A percentile compares a stretch with the other conserved stretches of the same genome.
These are phyloP conservation scores for Drepanosiphum platanoidis DNA, from an alignment of 2,888 invertebrate species.

Conservation along the genomic window DNA sequence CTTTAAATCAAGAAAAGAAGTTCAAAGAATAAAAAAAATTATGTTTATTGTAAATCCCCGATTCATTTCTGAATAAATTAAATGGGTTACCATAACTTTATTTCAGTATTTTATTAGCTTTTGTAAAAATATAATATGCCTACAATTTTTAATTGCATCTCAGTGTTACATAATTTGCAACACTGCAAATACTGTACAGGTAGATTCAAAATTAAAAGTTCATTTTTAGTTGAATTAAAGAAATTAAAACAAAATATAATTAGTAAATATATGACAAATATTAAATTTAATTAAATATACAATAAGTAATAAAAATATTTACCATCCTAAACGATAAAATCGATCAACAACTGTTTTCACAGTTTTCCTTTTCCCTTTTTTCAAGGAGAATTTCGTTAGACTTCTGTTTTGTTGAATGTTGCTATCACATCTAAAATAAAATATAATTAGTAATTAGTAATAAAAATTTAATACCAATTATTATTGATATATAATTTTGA, in stretches of 20 bases:
- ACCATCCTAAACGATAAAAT: slow-evolving; percentile 64
- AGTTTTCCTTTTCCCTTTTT: slow-evolving; percentile 64
- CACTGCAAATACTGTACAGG: too few species aligned
- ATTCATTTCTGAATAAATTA: too few species aligned
- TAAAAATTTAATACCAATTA: background rate
- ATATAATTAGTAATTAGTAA: slow-evolving; percentile 9
- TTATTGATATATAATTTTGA: too few species aligned
- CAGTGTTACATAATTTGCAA: too few species aligned
- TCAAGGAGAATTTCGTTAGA: slow-evolving; percentile 64
- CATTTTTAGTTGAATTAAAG: background rate
- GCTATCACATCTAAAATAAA: slow-evolving; percentile 25
- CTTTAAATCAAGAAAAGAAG: too few species aligned
- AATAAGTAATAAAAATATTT: slow-evolving; percentile 41
- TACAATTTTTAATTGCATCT: too few species aligned
- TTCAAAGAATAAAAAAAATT: too few species aligned
- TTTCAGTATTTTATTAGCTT: too few species aligned
- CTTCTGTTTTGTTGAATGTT: slow-evolving; percentile 52
- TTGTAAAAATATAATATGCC: too few species aligned
- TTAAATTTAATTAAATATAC: too few species aligned
- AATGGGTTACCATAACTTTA: too few species aligned
- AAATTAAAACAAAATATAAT: background rate
- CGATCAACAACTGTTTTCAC: slow-evolving; percentile 63
- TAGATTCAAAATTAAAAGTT: background rate
- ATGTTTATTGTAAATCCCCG: too few species aligned
- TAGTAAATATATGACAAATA: background rate